A percentile compares a stretch with the other conserved stretches of the same genome.
Conservation (phyloP, 2,888 invertebrate genomes). For the Drosophila ezoana region DNA sequence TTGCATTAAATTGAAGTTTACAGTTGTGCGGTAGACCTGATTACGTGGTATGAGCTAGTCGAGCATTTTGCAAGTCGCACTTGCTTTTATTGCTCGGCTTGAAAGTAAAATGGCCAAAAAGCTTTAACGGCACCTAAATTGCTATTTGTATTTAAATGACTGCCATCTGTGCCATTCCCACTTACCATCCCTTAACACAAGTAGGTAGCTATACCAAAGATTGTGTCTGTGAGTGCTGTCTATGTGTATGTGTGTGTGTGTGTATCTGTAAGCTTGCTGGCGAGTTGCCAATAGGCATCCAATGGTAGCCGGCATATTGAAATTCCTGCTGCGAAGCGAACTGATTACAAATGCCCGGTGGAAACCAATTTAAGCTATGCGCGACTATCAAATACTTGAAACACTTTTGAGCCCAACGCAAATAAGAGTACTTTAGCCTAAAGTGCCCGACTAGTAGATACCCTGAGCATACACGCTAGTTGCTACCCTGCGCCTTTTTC, state of each 20-base stretch:
- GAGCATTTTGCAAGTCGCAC: not conserved
- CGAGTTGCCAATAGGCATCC: conserved; percentile 14
- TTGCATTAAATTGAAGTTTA: not conserved
- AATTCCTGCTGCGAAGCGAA: conserved; percentile 17
- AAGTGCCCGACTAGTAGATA: too few species aligned
- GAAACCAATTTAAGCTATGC: not conserved
- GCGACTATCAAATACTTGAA: conserved; percentile 4
- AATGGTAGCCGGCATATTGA: conserved; percentile 14
- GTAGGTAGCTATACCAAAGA: not conserved
- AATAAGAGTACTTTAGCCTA: too few species aligned
- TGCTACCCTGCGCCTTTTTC: too few species aligned
- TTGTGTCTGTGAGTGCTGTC: not conserved
- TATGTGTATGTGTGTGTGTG: conserved; percentile 6
- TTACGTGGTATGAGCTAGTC: conserved; percentile 8
- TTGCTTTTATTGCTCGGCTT: conserved; percentile 22
- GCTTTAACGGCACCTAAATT: conserved; percentile 39
- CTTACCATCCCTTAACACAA: not conserved
- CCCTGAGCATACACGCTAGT: too few species aligned
- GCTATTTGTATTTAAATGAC: conserved; percentile 41
- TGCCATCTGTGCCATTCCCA: conserved; percentile 4
- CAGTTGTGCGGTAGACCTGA: not conserved
- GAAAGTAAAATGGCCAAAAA: conserved; percentile 29
- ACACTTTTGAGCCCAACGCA: conserved; percentile 3
- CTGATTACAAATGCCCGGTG: conserved; percentile 15
- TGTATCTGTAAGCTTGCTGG: conserved; percentile 7